Base-by-base conservation (phyloP, 2,113 vertebrate genomes). In the Poeciliopsis retropinna region DNA sequence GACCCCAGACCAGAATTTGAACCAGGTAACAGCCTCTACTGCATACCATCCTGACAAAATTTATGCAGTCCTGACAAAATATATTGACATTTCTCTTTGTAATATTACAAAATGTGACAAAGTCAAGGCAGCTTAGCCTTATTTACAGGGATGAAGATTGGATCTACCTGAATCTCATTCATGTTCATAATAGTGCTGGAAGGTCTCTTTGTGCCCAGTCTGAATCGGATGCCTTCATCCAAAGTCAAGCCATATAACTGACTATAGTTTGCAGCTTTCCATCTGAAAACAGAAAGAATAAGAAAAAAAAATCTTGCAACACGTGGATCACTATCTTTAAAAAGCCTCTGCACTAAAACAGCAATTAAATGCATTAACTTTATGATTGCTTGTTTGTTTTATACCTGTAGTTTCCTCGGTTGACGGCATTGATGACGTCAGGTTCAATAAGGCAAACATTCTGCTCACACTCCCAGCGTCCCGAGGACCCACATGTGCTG, bases 231-330 rank as follows among this genome's bases (percentile, higher is more conserved):
- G 47, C 97, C 98, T 0, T 98, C 96, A 19, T 99, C 96, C 80
- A 99, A 94, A 0, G 92, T 95, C 97, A 99, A 96, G 37, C 97
- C 97, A 91, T 96, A 97, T 44, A 99, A 93, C 84, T 96, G 95
- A 81, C 94, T 99, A 92, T 98, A 97, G 93, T 99, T 99, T 27
- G 94, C 82, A 5, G 98, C 98, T 87, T 78, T 94, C 98, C 98
- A 99, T 65, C 98, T 99, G 37, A 25, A 65, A 84, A 70, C 12
- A 68, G 27, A 32, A 17, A 28, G 1, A 70, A 32, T 4, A 29
- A 3, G 30, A 61, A 31, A 25, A 37, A 70, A 22, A 64, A 60
- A 28, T 19, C 66, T 76, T 67, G 60, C 30, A 30, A 78, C 51
- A 15, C 5, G 60, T 41, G 22, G 32, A 62, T 3, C 51, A 60